Percentiles rank a stretch among this genome's conserved stretches.
phyloP scores from a whole-genome alignment of 2,797 vertebrate species.

The Cheirogaleus major region DNA sequence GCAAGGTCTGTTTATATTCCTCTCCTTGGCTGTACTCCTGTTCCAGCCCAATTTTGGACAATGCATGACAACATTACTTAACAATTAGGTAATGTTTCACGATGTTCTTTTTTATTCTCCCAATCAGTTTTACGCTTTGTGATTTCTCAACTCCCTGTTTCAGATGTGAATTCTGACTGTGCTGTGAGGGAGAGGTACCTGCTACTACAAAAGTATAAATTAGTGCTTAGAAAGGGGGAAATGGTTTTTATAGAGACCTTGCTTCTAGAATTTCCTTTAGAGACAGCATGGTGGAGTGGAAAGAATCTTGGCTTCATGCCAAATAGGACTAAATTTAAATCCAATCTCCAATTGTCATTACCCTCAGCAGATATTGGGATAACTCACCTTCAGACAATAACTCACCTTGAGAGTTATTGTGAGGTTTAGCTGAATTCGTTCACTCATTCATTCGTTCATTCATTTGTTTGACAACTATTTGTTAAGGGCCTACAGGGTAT shows the following conservation, averaged over 20 bases:
- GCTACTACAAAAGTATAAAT: slow-evolving; percentile 65
- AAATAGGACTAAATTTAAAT: not conserved
- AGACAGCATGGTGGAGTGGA: not conserved
- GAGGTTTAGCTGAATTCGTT: not conserved
- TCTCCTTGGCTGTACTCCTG: slow-evolving; percentile 77
- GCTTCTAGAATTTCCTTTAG: not conserved
- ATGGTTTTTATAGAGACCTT: not conserved
- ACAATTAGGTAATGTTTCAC: slow-evolving; percentile 87
- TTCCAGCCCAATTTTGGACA: slow-evolving; percentile 85
- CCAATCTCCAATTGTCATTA: not conserved
- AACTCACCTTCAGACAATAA: not conserved
- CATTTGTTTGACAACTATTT: not conserved
- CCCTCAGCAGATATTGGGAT: not conserved
- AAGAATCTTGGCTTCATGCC: not conserved
- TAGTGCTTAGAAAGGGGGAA: not conserved
- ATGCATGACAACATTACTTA: slow-evolving; percentile 84
- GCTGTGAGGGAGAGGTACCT: slow-evolving; percentile 59
- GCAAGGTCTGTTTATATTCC: slow-evolving; percentile 69
- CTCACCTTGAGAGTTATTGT: not conserved
- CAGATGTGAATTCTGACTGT: slow-evolving; percentile 68
- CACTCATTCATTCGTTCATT: not conserved
- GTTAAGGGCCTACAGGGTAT: not conserved
- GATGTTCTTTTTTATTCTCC: slow-evolving; percentile 83
- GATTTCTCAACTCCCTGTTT: slow-evolving; percentile 80
- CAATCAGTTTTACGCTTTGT: slow-evolving; percentile 79